phyloP scores from a whole-genome alignment of 1,140 invertebrate species.

The Globodera rostochiensis region DNA sequence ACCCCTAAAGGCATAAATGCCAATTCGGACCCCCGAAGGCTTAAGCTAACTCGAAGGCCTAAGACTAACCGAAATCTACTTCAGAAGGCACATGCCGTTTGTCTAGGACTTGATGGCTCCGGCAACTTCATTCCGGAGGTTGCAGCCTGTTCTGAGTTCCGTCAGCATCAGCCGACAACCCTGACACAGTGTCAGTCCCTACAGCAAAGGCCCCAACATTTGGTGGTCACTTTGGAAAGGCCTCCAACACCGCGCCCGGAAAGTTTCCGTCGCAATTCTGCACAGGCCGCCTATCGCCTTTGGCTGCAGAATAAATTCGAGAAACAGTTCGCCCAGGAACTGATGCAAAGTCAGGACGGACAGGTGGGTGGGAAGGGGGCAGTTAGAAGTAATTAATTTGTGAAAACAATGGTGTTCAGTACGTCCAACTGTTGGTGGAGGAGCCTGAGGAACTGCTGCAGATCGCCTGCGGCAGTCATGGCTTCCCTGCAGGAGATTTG shows the following conservation, averaged over 20 bases:
- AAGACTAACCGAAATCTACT: neutral
- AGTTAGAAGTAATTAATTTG: neutral
- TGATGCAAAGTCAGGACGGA: constrained; percentile 23
- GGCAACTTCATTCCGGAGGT: neutral
- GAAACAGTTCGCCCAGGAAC: constrained; percentile 32
- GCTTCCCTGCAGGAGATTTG: neutral
- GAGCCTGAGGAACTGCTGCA: constrained; percentile 15
- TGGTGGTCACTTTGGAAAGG: constrained; percentile 28
- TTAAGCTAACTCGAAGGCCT: neutral
- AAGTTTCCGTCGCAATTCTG: constrained; percentile 42
- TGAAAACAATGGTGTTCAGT: neutral
- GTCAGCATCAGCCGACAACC: neutral
- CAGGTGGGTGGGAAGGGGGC: constrained; percentile 1
- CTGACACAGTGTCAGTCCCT: neutral
- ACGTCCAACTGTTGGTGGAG: constrained; percentile 31
- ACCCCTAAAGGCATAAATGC: neutral
- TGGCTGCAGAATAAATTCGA: constrained; percentile 40
- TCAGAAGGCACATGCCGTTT: neutral
- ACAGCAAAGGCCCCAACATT: constrained; percentile 9
- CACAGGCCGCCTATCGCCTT: constrained; percentile 30
- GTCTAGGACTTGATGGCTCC: neutral
- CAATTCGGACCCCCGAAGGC: neutral
- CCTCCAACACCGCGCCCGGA: constrained; percentile 39
- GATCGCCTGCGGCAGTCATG: neutral
- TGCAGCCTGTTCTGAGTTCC: neutral